phyloP scores from a whole-genome alignment of 2,888 invertebrate species.

The Glaucopsyche alexis region DNA sequence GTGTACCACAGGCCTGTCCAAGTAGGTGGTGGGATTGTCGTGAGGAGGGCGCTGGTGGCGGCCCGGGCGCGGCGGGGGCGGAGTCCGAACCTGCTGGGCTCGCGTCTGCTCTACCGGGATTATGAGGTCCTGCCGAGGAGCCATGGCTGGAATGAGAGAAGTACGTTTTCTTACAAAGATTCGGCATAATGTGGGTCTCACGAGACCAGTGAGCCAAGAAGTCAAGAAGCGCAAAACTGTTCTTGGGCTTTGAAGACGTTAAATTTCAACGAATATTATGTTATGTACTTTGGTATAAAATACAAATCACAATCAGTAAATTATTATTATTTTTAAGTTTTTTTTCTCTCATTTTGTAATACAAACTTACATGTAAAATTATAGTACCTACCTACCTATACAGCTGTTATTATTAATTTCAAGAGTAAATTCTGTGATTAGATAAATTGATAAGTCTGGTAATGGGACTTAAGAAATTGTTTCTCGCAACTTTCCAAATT shows the following conservation, averaged over 20 bases:
- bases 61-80: slow-evolving; percentile 65
- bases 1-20: slow-evolving; percentile 48
- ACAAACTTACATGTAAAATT: no score
- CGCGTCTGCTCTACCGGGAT: slow-evolving; percentile 55
- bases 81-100: slow-evolving; percentile 51
- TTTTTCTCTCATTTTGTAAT: no score
- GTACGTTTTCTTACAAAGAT: no score
- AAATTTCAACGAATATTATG: no score
- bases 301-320: no score
- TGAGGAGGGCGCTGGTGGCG: slow-evolving; percentile 70
- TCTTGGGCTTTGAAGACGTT: no score
- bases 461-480: background rate
- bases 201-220: background rate
- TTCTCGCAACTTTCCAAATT: background rate
- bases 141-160: slow-evolving; percentile 53
- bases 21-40: slow-evolving; percentile 64
- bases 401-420: slow-evolving; percentile 9
- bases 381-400: no score
- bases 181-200: no score
- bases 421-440: background rate
- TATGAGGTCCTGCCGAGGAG: slow-evolving; percentile 67
- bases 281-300: no score
- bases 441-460: background rate
- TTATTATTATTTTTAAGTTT: no score
- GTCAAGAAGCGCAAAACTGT: background rate